Evolutionary conservation across 2,797 vertebrate species (phyloP), one percentile per base, ranked within the genome.

Genomic region (Microctenopoma stevenorrisi): DNA sequence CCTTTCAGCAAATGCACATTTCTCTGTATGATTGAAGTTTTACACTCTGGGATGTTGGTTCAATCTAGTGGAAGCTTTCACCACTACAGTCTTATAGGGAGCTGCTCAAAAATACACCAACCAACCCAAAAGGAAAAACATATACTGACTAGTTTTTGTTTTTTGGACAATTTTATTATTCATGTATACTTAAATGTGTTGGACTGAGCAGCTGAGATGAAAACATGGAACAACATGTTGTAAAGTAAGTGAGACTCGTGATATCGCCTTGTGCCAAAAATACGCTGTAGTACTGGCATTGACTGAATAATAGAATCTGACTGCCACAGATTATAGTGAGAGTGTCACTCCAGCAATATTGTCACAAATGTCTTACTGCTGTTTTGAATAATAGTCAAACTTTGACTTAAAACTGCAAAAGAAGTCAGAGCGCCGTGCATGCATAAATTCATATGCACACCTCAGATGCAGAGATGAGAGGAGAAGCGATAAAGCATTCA

Each of bases 241-340:
- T 33, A 33, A 33, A 33, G 28, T 69, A 74, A 66, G 18, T 64
- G 15, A 12, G 46, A 61, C 54, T 43, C 40, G 59, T 64, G 48
- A 65, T 63, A 73, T 12, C 0, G 4, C 76, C 59, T 46, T 4
- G 30, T 68, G 33, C 55, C 51, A 26, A 74, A 76, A 62, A 74
- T 63, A 62, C 26, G 35, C 59, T 56, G 12, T 62, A 68, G 69
- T 61, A 54, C 44, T 60, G 51, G 72, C 66, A 68, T 7, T 49
- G 69, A 68, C 57, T 73, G 42, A 28, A 61, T 86, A 76, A 81
- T 70, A 79, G 46, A 79, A 68, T 75, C 51, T 51, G 64, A 75
- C 77, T 79, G 50, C 57, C 48, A 58, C 57, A 74, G 57, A 81
- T 83, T 82, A 69, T 72, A 49, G 43, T 48, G 61, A 53, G 28